Percentiles rank a stretch among this genome's conserved stretches.
These are phyloP conservation scores for Morelia viridis DNA, from an alignment of 2,797 vertebrate genomes.

Conservation along the genomic window DNA sequence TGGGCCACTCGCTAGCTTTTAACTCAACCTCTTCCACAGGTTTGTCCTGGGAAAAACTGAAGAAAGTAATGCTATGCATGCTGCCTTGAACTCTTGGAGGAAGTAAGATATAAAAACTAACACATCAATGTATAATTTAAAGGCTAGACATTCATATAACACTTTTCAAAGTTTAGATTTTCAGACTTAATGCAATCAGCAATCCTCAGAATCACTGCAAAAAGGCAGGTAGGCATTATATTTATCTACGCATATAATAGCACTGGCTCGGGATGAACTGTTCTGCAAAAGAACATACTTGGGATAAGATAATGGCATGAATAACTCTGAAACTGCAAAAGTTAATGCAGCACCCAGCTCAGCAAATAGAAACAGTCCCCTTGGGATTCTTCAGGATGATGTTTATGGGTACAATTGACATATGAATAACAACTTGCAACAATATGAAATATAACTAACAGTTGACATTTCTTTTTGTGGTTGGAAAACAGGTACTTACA, in stretches of 20 bases:
- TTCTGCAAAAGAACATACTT: not conserved
- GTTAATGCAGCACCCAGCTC: not conserved
- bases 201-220: not conserved
- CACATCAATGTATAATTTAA: not conserved
- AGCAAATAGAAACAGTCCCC: not conserved
- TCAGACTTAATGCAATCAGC: rapidly evolving
- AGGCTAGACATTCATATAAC: not conserved
- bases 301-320: not conserved
- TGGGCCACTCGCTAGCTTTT: not conserved
- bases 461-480: rapidly evolving
- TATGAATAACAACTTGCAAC: not conserved
- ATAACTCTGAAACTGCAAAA: not conserved
- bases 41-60: not conserved
- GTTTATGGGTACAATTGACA: not conserved
- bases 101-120: not conserved
- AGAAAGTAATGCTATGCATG: not conserved
- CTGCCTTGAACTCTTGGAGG: not conserved
- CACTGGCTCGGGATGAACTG: not conserved
- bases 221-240: not conserved
- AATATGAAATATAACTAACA: not conserved
- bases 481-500: slow-evolving; percentile 78
- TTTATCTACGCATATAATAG: not conserved
- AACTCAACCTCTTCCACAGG: not conserved
- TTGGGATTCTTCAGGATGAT: not conserved
- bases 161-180: not conserved